Percentiles rank a stretch among this genome's conserved stretches.
phyloP scores from a whole-genome alignment of 2,797 vertebrate genomes.

The Spatula versicolor region DNA sequence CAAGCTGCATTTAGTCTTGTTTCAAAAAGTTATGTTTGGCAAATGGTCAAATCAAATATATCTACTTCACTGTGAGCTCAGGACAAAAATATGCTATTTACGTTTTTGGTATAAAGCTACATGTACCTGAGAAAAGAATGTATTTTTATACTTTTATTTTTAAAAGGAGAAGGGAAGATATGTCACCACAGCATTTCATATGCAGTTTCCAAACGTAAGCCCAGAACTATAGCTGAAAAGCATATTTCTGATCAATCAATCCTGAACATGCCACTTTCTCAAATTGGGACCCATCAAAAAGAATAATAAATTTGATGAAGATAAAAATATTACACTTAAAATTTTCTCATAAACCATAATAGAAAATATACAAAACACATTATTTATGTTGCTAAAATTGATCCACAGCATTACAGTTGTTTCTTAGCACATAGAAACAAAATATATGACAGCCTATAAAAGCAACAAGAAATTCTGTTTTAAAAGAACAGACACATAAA shows the following conservation, averaged over 20 bases:
- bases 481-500: constrained; percentile 59
- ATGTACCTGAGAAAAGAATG: not conserved
- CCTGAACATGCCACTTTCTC: constrained; percentile 40
- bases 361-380: constrained; percentile 50
- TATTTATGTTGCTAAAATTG: constrained; percentile 70
- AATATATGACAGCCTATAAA: constrained; percentile 66
- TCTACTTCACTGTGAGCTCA: not conserved
- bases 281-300: constrained; percentile 54
- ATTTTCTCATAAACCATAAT: constrained; percentile 47
- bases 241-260: constrained; percentile 46
- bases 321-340: constrained; percentile 52
- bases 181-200: constrained; percentile 32
- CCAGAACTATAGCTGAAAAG: constrained; percentile 45
- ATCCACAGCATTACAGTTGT: constrained; percentile 32
- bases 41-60: not conserved
- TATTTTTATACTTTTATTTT: constrained; percentile 10
- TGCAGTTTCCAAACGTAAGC: constrained; percentile 37
- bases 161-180: constrained; percentile 54
- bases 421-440: constrained; percentile 67
- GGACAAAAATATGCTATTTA: constrained; percentile 2
- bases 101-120: constrained; percentile 29
- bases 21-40: not conserved
- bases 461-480: constrained; percentile 66
- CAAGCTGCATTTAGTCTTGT: not conserved
- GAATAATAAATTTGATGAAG: constrained; percentile 59